Percentiles rank a stretch among this genome's conserved stretches.
phyloP scores from a whole-genome alignment of 2,113 vertebrate species.

The Calyptommatus sinebrachiatus region DNA sequence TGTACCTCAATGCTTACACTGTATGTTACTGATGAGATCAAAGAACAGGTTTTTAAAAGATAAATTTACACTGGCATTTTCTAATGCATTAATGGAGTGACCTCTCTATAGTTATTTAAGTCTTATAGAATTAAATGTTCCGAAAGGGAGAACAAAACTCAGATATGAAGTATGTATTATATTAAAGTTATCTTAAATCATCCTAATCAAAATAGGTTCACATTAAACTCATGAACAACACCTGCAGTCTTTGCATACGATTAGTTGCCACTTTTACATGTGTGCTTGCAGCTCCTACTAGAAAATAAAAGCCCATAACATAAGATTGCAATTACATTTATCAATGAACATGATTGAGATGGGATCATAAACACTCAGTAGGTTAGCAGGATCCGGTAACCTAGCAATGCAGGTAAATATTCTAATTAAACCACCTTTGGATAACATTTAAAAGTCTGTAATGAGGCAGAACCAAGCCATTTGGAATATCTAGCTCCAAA shows the following conservation, averaged over 20 bases:
- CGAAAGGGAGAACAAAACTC: neutral
- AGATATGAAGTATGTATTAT: neutral
- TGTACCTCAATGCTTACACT: constrained; percentile 25
- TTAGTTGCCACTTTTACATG: no score
- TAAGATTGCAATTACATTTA: neutral
- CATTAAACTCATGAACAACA: neutral
- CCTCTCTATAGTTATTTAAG: neutral
- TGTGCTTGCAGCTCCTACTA: neutral
- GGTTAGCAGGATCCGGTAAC: no score
- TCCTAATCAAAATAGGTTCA: neutral
- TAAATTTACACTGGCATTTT: neutral
- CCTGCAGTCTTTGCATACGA: neutral
- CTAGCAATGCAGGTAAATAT: no score
- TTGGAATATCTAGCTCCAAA: neutral
- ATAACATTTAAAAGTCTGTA: neutral
- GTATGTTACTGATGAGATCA: constrained; percentile 29
- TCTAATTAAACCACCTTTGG: neutral
- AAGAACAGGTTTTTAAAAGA: constrained; percentile 11
- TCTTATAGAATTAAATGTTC: neutral
- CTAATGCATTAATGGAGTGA: neutral
- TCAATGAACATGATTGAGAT: no score
- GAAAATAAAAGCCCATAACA: neutral
- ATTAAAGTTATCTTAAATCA: neutral
- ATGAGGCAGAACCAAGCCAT: neutral
- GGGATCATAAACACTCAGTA: no score